Base-by-base conservation (phyloP, 30 jellyfish, hydroid and myxozoan genomes). In the Sanderia malayensis region DNA sequence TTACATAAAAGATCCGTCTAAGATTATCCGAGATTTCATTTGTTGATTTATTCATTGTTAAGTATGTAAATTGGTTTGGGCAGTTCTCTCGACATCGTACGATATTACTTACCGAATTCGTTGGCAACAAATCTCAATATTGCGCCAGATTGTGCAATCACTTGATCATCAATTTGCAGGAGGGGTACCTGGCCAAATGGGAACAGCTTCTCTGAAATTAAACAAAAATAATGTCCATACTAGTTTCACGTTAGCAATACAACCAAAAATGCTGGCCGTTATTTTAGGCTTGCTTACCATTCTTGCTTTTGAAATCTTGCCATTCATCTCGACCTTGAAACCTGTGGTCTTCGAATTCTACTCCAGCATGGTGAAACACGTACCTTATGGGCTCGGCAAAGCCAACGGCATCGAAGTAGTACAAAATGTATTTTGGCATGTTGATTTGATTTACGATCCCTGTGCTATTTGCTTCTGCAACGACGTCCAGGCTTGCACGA, bases 401-500 rank as follows among this genome's bases (percentile, higher is more conserved):
- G 34, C 73, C 83, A 13, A 21, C 61, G 44, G 31, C 41, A 29
- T 71, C 83, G 47, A 71, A 78, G 76, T 78, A 78, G 33, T 81
- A 79, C 64, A 81, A 47, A 2, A 61, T 44, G 58, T 81, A 81
- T 62, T 81, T 53, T 0, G 93, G 84, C 85, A 71, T 81, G 57
- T 69, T 71, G 29, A 49, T 41, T 41, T n/a, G n/a, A n/a, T n/a
- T n/a, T n/a, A n/a, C n/a, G n/a, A n/a, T n/a, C n/a, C n/a, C n/a
- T n/a, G n/a, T n/a, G n/a, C n/a, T n/a, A n/a, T n/a, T n/a, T n/a
- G n/a, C 13, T 37, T 19, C 27, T 2, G 44, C 37, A 60, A 44
- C 65, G 22, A n/a, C n/a, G n/a, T n/a, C n/a, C n/a, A n/a, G n/a
- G n/a, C n/a, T n/a, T n/a, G n/a, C n/a, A n/a, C n/a, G n/a, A n/a